Base-by-base conservation (phyloP, 2,888 invertebrate species). In the Heteromurus nitidus region DNA sequence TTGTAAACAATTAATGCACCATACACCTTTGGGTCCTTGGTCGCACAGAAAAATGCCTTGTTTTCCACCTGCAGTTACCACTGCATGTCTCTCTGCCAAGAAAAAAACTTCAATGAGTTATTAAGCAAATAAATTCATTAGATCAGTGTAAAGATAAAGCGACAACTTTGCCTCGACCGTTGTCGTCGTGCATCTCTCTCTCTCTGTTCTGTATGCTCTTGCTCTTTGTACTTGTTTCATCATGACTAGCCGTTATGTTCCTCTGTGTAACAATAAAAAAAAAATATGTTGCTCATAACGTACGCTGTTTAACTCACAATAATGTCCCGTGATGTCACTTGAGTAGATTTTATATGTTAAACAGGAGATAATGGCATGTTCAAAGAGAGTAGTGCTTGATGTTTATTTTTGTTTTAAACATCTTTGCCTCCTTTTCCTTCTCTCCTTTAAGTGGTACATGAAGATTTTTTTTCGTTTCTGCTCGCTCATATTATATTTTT, bases 101-200 rank as follows among this genome's bases (percentile, higher is more conserved):
- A 67, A 3, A 53, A 68, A 77, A 65, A 18, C 72, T 72, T 60
- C 80, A 53, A 72, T 72, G 67, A 80, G 67, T 80, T 80, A 80
- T 80, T 80, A 80, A 80, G 67, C 67, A 80, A 80, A 80, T 72
- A 80, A 80, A 80, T 80, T 72, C 80, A 80, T 80, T 80, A 80
- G 80, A 80, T 80, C 67, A 58, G 72, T 72, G 72, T 72, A 72
- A 65, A 80, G 80, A 80, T 80, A 80, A 80, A 70, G 72, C n/a
- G 72, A 72, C 80, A 80, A 80, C 80, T 80, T 79, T 67, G 64
- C 58, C 42, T 70, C 42, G n/a, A 22, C 30, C 68, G 58, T 64
- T 58, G 70, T 67, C 70, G n/a, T n/a, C n/a, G n/a, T n/a, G n/a
- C n/a, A n/a, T n/a, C n/a, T n/a, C n/a, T n/a, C n/a, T n/a, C n/a